Evolutionary conservation across 2,888 invertebrate genomes (phyloP).

Genomic region (Eupithecia subumbrata): DNA sequence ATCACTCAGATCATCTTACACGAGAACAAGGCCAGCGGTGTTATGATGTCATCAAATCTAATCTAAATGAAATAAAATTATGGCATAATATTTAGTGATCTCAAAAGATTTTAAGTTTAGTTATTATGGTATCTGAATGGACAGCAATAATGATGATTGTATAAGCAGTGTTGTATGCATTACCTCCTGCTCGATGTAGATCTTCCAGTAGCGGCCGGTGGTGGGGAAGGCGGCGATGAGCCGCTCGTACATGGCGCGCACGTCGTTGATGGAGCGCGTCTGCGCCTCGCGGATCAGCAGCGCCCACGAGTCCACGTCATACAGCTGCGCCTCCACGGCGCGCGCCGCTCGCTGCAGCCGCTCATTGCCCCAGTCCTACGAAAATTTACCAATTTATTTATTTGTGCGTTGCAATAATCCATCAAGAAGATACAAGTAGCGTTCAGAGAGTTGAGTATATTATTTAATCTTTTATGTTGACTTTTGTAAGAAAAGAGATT

Average conservation of each 20-base stretch:
- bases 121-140: too few relatives aligned
- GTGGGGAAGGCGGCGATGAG: constrained; percentile 97
- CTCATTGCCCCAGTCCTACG: constrained; percentile 95
- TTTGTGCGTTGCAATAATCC: neutral
- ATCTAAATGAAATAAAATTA: too few relatives aligned
- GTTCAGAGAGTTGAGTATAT: too few relatives aligned
- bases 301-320: constrained; percentile 99
- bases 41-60: too few relatives aligned
- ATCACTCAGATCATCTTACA: too few relatives aligned
- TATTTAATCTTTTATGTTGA: too few relatives aligned
- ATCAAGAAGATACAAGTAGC: neutral
- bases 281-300: constrained; percentile 97
- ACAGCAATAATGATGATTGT: too few relatives aligned
- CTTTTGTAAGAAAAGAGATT: too few relatives aligned
- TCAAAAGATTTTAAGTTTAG: too few relatives aligned
- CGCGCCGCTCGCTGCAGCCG: constrained; percentile 92
- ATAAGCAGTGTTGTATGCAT: constrained; percentile 16
- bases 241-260: constrained; percentile 95
- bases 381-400: constrained; percentile 6
- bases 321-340: constrained; percentile 93
- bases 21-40: too few relatives aligned
- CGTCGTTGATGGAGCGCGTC: constrained; percentile 93
- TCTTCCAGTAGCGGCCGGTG: constrained; percentile 99
- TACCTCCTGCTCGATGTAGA: constrained; percentile 99
- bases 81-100: too few relatives aligned